These are phyloP conservation scores for Chrysomallon squamiferum DNA, from an alignment of 1,140 invertebrate species.

Conservation along the genomic window DNA sequence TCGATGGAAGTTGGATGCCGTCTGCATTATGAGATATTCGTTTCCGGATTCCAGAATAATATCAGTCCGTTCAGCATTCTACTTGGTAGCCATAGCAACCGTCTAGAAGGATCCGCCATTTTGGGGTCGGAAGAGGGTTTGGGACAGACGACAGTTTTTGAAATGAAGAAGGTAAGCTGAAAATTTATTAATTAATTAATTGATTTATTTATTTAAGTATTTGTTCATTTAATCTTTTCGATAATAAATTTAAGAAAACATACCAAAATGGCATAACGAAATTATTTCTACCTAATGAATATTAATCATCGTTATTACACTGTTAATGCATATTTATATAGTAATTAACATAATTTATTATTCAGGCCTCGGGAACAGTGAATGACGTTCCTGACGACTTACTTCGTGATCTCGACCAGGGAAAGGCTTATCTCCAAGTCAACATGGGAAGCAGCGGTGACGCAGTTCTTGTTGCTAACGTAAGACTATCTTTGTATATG, in stretches of 20 bases:
- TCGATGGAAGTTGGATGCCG: conserved; percentile 16
- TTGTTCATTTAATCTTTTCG: no score
- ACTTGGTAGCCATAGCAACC: conserved; percentile 17
- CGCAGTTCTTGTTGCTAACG: conserved; percentile 15
- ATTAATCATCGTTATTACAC: no score
- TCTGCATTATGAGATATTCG: conserved; percentile 21
- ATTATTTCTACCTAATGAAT: no score
- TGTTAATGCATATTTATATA: no score
- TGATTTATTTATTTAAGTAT: no score
- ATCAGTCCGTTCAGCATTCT: conserved; percentile 8
- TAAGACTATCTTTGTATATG: no score
- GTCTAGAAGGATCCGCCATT: conserved; percentile 6
- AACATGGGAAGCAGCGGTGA: conserved; percentile 1
- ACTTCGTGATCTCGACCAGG: conserved; percentile 18
- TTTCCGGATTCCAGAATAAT: conserved; percentile 9
- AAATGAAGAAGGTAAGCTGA: conserved; percentile 15
- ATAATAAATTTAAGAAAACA: no score
- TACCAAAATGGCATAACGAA: no score
- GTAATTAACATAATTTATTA: no score
- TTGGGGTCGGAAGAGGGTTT: conserved; percentile 6
- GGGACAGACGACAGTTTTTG: conserved; percentile 6
- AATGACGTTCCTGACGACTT: conserved; percentile 6
- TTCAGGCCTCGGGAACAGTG: conserved; percentile 16
- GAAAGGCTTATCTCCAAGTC: conserved; percentile 14
- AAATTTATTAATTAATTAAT: no score